Evolutionary conservation across 2,888 invertebrate species (phyloP).

Genomic region (Hemaris fuciformis): DNA sequence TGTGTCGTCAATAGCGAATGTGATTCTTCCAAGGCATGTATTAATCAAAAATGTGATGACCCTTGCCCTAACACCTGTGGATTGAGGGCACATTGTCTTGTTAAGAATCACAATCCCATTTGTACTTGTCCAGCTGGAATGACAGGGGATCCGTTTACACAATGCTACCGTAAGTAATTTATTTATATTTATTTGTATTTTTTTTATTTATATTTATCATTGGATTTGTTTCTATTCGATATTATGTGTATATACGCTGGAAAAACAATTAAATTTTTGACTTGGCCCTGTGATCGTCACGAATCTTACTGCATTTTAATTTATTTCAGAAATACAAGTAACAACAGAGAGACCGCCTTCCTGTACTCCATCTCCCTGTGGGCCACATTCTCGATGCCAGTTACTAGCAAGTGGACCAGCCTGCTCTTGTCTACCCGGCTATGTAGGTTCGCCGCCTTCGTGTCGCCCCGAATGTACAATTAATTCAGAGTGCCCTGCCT

Average conservation of each 20-base stretch:
- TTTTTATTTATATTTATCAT: no score
- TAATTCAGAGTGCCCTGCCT: slow-evolving; percentile 89
- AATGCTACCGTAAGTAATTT: slow-evolving; percentile 86
- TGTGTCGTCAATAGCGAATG: slow-evolving; percentile 95
- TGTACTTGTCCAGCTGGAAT: slow-evolving; percentile 92
- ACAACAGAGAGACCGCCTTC: slow-evolving; percentile 86
- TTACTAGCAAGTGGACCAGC: slow-evolving; percentile 87
- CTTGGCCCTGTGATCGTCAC: background rate
- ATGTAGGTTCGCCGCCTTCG: slow-evolving; percentile 88
- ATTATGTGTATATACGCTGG: no score
- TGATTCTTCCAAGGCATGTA: slow-evolving; percentile 89
- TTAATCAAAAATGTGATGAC: slow-evolving; percentile 92
- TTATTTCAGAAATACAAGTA: slow-evolving; percentile 50
- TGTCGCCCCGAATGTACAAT: slow-evolving; percentile 91
- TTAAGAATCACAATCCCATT: slow-evolving; percentile 92
- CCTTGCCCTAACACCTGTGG: slow-evolving; percentile 95
- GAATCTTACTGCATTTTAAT: background rate
- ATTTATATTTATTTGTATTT: no score
- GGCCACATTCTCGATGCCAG: slow-evolving; percentile 91
- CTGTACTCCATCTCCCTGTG: slow-evolving; percentile 91
- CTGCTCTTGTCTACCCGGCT: slow-evolving; percentile 90
- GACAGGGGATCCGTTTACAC: slow-evolving; percentile 92
- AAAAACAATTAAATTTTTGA: background rate
- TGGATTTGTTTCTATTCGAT: no score
- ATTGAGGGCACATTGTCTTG: slow-evolving; percentile 90